Evolutionary conservation across 2,797 vertebrate species (phyloP).

Genomic region (Hippopotamyrus pictus): DNA sequence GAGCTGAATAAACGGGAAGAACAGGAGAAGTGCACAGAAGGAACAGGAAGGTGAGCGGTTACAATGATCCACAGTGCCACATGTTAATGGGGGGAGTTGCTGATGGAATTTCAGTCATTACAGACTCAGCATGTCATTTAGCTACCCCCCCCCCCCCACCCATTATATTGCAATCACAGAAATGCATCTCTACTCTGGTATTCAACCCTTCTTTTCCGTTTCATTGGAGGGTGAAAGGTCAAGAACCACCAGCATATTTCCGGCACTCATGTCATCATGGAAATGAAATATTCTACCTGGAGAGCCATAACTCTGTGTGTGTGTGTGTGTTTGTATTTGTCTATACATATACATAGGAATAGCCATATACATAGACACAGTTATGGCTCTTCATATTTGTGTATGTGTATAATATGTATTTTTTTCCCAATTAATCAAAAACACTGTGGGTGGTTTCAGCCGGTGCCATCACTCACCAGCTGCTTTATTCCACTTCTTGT

Average conservation of each 20-base stretch:
- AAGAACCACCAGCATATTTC: neutral
- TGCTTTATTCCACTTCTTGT: neutral
- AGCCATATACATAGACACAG: neutral
- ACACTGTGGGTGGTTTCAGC: neutral
- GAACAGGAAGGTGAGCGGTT: neutral
- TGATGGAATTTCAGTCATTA: slow-evolving; percentile 24
- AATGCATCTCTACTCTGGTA: neutral
- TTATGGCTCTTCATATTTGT: neutral
- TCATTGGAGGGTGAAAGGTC: neutral
- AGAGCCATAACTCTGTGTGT: neutral
- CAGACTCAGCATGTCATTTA: neutral
- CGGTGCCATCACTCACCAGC: neutral
- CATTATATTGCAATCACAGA: neutral
- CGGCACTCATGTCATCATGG: neutral
- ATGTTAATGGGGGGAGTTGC: neutral
- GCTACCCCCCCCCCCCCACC: neutral
- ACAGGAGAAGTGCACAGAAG: neutral
- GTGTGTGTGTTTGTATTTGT: neutral
- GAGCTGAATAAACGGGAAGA: neutral
- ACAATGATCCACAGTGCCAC: neutral
- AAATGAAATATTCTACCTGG: neutral
- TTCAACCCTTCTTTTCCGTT: neutral
- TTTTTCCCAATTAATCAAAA: neutral
- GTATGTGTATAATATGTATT: neutral
- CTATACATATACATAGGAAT: neutral